Conservation (phyloP, 2,888 invertebrate genomes). For the Athalia cordata region DNA sequence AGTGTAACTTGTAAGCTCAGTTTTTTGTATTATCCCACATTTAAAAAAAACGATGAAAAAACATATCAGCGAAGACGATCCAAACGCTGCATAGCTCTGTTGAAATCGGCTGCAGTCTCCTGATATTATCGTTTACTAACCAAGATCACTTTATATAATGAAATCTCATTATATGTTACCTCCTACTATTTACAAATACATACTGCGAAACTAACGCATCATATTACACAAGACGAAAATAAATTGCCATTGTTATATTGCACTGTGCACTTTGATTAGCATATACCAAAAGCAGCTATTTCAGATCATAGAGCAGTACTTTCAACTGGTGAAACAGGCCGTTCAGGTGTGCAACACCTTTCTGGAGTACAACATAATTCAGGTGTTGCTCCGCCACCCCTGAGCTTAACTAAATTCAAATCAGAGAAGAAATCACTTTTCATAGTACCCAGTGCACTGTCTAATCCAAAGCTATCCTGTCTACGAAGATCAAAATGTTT, state of each 20-base stretch:
- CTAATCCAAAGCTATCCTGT: slow-evolving; percentile 69
- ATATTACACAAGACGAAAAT: neutral
- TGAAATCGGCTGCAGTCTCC: neutral
- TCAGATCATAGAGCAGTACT: slow-evolving; percentile 68
- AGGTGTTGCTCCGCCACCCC: slow-evolving; percentile 61
- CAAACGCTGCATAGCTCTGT: neutral
- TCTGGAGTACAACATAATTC: slow-evolving; percentile 66
- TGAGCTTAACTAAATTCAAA: slow-evolving; percentile 66
- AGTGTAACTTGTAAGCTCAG: slow-evolving; percentile 13
- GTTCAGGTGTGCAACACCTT: slow-evolving; percentile 62
- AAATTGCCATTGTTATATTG: neutral
- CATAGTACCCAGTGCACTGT: slow-evolving; percentile 71
- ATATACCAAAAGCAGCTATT: neutral
- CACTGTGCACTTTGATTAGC: neutral
- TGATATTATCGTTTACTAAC: neutral
- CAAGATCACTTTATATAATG: slow-evolving; percentile 17
- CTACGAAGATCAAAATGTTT: slow-evolving; percentile 62
- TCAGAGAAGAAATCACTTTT: slow-evolving; percentile 71
- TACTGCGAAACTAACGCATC: neutral
- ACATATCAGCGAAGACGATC: neutral
- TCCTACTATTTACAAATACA: neutral
- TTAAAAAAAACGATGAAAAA: neutral
- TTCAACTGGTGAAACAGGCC: slow-evolving; percentile 67
- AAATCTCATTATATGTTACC: neutral
- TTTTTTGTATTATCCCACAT: neutral